Base-by-base conservation (phyloP, 2,113 vertebrate species). In the Poecile atricapillus region DNA sequence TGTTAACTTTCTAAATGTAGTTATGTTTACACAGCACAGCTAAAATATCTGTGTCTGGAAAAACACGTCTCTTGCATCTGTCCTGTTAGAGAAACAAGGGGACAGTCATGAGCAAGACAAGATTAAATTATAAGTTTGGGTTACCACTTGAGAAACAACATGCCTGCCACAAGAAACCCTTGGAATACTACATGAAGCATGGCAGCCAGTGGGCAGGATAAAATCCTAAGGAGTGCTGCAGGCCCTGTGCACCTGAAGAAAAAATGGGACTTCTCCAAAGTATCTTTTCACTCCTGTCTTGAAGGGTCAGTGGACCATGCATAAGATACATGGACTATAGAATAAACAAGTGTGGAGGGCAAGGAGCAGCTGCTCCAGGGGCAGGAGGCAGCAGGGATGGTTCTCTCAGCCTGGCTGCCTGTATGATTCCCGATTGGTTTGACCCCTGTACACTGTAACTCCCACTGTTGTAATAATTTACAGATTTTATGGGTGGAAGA, bases 101-200 rank as follows among this genome's bases (percentile, higher is more conserved):
- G 5, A 59, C 6, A 81, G 60, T 23, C 8, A 9, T 0, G 2
- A 19, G 7, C 9, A 83, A 83, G 21, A 70, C 12, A 76, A 80
- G 37, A 68, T 25, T 20, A 79, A 75, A 56, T 44, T 9, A 28
- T 5, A 14, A 68, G 12, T n/a, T 65, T 65, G 7, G 11, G 10
- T 30, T 23, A 8, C 12, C 67, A 17, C 35, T 47, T 90, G 37
- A 47, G 35, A 64, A 81, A 37, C 3, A 56, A 6, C 2, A 1
- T 5, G 2, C 1, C 1, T 25, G 5, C 14, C 16, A 27, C 8
- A 3, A 1, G 2, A 65, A 87, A 19, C 37, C 21, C 46, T 28
- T 4, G 1, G 5, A 15, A 10, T 3, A 7, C 9, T 0, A 0
- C 27, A 3, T 0, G 0, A 13, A 65, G 7, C 9, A 4, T 4